Evolutionary conservation across 2,797 vertebrate genomes (phyloP).

Genomic region (Lateolabrax maculatus): DNA sequence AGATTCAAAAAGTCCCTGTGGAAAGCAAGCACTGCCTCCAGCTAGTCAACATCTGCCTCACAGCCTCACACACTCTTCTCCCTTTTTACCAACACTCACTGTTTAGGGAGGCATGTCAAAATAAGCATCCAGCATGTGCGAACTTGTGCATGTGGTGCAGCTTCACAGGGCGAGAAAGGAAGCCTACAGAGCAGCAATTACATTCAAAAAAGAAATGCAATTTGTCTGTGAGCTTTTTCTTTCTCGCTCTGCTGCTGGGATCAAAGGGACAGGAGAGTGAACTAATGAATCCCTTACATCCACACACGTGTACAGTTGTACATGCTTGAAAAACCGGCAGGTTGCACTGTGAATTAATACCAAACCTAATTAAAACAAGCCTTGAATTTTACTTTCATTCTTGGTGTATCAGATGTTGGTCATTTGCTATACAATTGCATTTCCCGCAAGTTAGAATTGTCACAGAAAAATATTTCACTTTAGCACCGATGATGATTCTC

Average conservation of each 20-base stretch:
- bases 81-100: conserved; percentile 50
- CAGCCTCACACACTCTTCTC: conserved; percentile 42
- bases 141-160: conserved; percentile 57
- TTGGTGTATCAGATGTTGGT: background rate
- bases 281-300: conserved; percentile 4
- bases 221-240: conserved; percentile 19
- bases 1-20: conserved; percentile 24
- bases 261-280: conserved; percentile 22
- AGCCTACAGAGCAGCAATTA: conserved; percentile 46
- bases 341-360: background rate
- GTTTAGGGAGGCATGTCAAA: conserved; percentile 66
- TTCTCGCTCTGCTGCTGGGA: conserved; percentile 20
- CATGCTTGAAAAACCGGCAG: conserved; percentile 6
- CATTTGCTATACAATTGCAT: background rate
- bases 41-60: conserved; percentile 50
- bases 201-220: conserved; percentile 12
- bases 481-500: background rate
- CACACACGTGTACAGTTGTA: conserved; percentile 2
- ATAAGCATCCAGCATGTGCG: conserved; percentile 63
- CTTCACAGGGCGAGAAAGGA: conserved; percentile 40
- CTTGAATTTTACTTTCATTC: conserved; percentile 12
- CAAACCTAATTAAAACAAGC: conserved; percentile 6
- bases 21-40: conserved; percentile 48
- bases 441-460: background rate
- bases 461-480: background rate